Evolutionary conservation across 2,888 invertebrate genomes (phyloP), one percentile per base, ranked within the genome.

Genomic region (Hoplodrina blanda): DNA sequence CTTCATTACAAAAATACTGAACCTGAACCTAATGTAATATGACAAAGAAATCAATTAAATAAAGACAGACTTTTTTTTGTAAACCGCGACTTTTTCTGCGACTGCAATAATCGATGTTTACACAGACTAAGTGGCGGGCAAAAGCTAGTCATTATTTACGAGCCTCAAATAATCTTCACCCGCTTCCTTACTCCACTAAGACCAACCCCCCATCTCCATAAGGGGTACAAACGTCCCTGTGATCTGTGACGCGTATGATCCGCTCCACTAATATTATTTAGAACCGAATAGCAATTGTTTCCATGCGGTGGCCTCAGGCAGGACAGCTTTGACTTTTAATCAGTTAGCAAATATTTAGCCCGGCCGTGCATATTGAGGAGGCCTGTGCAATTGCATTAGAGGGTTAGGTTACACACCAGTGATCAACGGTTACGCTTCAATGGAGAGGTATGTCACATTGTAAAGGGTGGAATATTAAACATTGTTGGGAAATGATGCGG

Each of bases 251-350:
- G 91, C 91, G 94, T 91, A 83, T 89, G 90, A 93, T 92, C 89
- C 91, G 89, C 90, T 89, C 83, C 81, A 87, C 94, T 94, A 95
- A 95, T 94, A 95, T 93, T 93, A 94, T 94, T 93, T 91, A 93
- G 93, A 93, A 91, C 91, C 85, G 88, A 85, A 85, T 75, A 78
- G 87, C 89, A 88, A 91, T 91, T 91, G 92, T 90, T 92, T 90
- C 91, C 90, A 85, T 88, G 91, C 90, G 91, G 91, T 88, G 83
- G 91, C 91, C 89, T 80, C 83, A 74, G 91, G 92, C 92, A 91
- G 83, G 94, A 93, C 93, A 92, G 92, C 93, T 91, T 92, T 93
- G 92, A 93, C 94, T 95, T 95, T 95, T 95, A 95, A 95, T 95
- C 95, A 95, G 92, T 91, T 88, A 85, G 91, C 94, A 94, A 95